Evolutionary conservation across 2,113 vertebrate species (phyloP).

Genomic region (Pedionomus torquatus): DNA sequence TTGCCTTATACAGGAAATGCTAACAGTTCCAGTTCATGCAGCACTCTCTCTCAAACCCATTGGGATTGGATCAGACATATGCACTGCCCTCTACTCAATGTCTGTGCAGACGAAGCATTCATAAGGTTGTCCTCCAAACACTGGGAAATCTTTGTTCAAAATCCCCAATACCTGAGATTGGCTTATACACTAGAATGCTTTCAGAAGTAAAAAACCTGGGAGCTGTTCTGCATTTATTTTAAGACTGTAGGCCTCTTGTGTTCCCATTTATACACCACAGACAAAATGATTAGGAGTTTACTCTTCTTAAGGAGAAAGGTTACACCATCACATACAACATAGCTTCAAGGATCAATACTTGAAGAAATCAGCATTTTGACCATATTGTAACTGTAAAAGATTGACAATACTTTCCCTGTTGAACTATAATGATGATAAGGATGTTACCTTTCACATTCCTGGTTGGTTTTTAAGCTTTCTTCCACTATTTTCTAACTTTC

Average conservation of each 20-base stretch:
- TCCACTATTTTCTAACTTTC: neutral
- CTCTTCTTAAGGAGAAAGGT: neutral
- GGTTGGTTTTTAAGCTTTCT: neutral
- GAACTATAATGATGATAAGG: neutral
- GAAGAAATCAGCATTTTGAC: neutral
- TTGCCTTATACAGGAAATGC: neutral
- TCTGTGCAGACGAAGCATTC: neutral
- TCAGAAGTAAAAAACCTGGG: neutral
- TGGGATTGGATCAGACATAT: neutral
- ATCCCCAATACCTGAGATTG: neutral
- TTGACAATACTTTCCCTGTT: neutral
- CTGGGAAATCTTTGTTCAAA: neutral
- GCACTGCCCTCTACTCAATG: neutral
- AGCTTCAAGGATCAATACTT: neutral
- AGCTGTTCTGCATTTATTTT: neutral
- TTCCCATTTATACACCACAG: neutral
- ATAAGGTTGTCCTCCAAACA: neutral
- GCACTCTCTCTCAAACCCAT: too few species aligned
- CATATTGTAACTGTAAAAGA: neutral
- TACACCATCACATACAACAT: neutral
- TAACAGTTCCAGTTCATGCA: neutral
- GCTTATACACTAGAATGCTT: neutral
- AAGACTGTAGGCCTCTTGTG: neutral
- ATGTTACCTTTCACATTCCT: neutral
- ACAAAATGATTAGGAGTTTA: neutral